Conservation (phyloP, 2,797 vertebrate genomes). For the Myiothlypis chrysogaster region DNA sequence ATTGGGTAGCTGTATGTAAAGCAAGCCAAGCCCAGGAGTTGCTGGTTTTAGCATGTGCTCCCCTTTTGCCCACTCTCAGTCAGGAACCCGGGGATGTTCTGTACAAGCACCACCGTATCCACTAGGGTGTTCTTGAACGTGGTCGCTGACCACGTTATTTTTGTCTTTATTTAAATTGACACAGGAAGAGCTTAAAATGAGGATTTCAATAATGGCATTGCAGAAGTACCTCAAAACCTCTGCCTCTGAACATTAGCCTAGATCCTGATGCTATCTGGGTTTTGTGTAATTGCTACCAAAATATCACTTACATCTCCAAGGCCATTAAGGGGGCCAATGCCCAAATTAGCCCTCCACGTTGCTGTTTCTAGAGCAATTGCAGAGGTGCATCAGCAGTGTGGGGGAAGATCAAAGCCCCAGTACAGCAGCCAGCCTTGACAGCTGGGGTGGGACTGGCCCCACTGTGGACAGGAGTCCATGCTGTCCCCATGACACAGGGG, state of each 20-base stretch:
- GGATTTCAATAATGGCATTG: neutral
- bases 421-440: neutral
- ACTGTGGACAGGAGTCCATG: fast-evolving
- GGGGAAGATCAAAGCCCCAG: neutral
- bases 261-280: neutral
- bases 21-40: neutral
- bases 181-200: neutral
- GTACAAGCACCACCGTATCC: fast-evolving
- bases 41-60: neutral
- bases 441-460: fast-evolving
- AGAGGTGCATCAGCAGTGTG: fast-evolving
- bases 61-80: neutral
- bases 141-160: neutral
- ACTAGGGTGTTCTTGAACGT: fast-evolving
- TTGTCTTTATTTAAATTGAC: neutral
- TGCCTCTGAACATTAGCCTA: neutral
- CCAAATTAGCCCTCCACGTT: neutral
- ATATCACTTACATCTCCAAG: neutral
- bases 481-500: fast-evolving
- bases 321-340: too few species aligned
- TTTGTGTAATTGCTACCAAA: neutral
- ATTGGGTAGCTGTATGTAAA: neutral
- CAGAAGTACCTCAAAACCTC: neutral
- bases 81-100: neutral
- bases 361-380: too few species aligned